Evolutionary conservation across 2,888 invertebrate genomes (phyloP), one percentile per base, ranked within the genome.

Genomic region (Pachymerium ferrugineum): DNA sequence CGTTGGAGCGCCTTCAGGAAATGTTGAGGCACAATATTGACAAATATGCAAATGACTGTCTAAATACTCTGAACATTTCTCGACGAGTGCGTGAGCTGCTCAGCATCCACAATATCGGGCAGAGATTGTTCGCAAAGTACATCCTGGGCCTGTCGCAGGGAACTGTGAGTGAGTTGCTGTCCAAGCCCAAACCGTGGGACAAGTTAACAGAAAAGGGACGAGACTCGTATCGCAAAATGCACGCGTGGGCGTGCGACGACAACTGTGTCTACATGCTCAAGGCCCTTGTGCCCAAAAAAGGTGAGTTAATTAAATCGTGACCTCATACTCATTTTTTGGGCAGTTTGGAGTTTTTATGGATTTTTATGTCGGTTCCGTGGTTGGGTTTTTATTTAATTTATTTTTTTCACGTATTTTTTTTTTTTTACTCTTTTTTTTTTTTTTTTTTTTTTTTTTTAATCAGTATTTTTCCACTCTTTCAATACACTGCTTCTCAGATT

Each of bases 161-260:
- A 76, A 99, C 99, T 28, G 97, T 99, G 70, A 96, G 96, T 78
- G 99, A 99, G 85, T 86, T 99, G 80, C 87, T 99, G 77, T 97
- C 97, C 78, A 99, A 99, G 83, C 99, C 99, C 74, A 97, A 99
- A 83, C 97, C 97, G 14, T 99, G 99, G 99, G 97, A 97, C 86
- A 98, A 98, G 85, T 86, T 99, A 81, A 99, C 99, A 75, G 99
- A 99, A 86, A 99, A 99, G 84, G 99, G 99, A 35, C 87, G 98
- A 74, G 99, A 99, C 86, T 97, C 97, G 80, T 99, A 99, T 86
- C 87, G 99, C 81, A 97, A 98, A 86, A 99, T 99, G 96, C 96
- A 97, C 85, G 95, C 95, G 80, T 99, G 99, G 99, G 95, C 97
- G 78, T 93, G 93, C 83, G 98, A 98, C 86, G 97, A 97, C 82